Evolutionary conservation across 2,888 invertebrate genomes (phyloP), one percentile per base, ranked within the genome.

Genomic region (Ophion slaviceki): DNA sequence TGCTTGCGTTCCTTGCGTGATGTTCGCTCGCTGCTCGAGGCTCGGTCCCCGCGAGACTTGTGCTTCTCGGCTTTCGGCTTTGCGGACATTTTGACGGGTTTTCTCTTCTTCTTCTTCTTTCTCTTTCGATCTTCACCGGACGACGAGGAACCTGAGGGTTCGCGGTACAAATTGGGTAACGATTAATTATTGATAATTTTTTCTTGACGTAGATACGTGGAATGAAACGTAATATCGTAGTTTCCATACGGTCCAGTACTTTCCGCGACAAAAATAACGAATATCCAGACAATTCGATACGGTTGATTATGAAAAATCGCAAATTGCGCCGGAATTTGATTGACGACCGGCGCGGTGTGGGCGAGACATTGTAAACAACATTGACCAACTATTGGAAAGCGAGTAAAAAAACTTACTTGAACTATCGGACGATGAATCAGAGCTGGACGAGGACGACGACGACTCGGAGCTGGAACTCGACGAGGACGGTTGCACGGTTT

Each of bases 381-480:
- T 20, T 61, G 1, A 7, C 24, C n/a, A 20, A 20, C 20, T 61
- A 3, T 20, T 61, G 7, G 20, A 61, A 61, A 47, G 14, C 47
- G 14, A 14, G 47, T 17, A 28, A 62, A 32, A 57, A 2, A 20
- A 76, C 64, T 64, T 79, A 86, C 84, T 82, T 5, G 84, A 85
- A 80, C 82, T 84, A 2, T 84, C 86, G 40, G 82, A 81, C 1
- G 80, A 85, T 2, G 88, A 88, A 45, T 74, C 85, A 6, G 89
- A 88, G 59, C 85, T 85, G 4, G 84, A 85, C 5, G 87, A 85
- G 2, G 81, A 82, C 14, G 85, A 83, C 3, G 83, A 80, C 24
- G 88, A 87, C 4, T 71, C 59, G 8, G 91, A 90, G 53, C 90
- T 90, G 61, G 92, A 92, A 40, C 90, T 89, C 24, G 91, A 91